Evolutionary conservation across 2,888 invertebrate species (phyloP).

Genomic region (Drosophila merina): DNA sequence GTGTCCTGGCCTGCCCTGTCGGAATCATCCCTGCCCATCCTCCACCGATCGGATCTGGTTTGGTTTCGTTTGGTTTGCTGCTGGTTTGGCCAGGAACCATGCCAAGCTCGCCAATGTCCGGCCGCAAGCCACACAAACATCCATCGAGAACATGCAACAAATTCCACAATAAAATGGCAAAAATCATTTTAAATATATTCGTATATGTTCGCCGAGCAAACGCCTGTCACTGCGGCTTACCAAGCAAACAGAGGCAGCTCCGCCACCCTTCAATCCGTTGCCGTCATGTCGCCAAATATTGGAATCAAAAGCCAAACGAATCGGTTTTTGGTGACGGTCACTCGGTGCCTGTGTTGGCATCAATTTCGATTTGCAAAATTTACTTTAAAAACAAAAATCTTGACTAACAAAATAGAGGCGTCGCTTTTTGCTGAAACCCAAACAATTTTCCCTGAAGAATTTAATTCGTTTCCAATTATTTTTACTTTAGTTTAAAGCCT

Average conservation of each 20-base stretch:
- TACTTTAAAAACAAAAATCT: slow-evolving; percentile 7
- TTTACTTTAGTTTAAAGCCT: neutral
- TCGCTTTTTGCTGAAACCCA: neutral
- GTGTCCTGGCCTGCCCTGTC: slow-evolving; percentile 3
- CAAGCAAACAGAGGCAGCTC: slow-evolving; percentile 21
- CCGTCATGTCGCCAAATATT: slow-evolving; percentile 32
- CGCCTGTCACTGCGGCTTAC: slow-evolving; percentile 31
- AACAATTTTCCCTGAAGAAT: neutral
- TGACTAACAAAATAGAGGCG: neutral
- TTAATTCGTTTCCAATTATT: neutral
- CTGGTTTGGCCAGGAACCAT: slow-evolving; percentile 23
- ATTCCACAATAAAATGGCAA: slow-evolving; percentile 31
- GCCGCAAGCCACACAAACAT: slow-evolving; percentile 39
- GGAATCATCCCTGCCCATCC: neutral
- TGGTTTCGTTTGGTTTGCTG: neutral
- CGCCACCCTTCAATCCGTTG: neutral
- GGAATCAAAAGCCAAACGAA: slow-evolving; percentile 22
- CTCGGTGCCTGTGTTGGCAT: slow-evolving; percentile 3
- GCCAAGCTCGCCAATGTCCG: slow-evolving; percentile 23
- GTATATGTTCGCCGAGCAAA: slow-evolving; percentile 12
- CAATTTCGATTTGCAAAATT: slow-evolving; percentile 3
- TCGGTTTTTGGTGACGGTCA: slow-evolving; percentile 8
- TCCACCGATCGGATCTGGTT: neutral
- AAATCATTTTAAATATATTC: slow-evolving; percentile 40
- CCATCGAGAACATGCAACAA: slow-evolving; percentile 29